A percentile compares a stretch with the other conserved stretches of the same genome.
Evolutionary conservation across 1,140 invertebrate genomes (phyloP).

Genomic region (Thrips palmi): DNA sequence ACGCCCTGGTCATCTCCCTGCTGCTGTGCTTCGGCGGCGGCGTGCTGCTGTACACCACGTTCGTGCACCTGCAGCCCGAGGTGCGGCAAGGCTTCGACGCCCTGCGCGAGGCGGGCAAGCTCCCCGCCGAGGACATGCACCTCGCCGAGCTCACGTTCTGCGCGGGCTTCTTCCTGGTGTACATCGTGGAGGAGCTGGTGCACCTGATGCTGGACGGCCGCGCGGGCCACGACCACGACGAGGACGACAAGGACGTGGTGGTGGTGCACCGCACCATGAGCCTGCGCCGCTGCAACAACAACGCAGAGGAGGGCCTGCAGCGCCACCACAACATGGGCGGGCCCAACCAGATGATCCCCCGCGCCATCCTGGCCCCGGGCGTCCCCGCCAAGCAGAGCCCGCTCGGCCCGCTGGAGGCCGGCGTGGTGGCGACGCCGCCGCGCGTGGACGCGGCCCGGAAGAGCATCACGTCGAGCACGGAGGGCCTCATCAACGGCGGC

Average conservation of each 20-base stretch:
- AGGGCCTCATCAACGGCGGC: slow-evolving; percentile 15
- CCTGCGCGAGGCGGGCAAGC: slow-evolving; percentile 21
- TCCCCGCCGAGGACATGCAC: slow-evolving; percentile 22
- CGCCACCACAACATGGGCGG: slow-evolving; percentile 13
- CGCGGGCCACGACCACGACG: slow-evolving; percentile 12
- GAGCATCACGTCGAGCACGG: slow-evolving; percentile 17
- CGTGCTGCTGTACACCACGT: slow-evolving; percentile 56
- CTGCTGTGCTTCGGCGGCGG: slow-evolving; percentile 64
- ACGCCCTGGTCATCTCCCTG: slow-evolving; percentile 34
- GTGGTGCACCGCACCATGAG: slow-evolving; percentile 35
- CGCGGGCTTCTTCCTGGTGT: slow-evolving; percentile 52
- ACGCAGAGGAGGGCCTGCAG: slow-evolving; percentile 14
- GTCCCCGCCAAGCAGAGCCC: slow-evolving; percentile 4
- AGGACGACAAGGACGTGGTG: slow-evolving; percentile 25
- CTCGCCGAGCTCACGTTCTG: slow-evolving; percentile 47
- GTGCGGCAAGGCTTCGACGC: slow-evolving; percentile 34
- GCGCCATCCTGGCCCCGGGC: slow-evolving; percentile 12
- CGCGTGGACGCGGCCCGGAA: slow-evolving; percentile 1
- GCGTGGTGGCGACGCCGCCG: slow-evolving; percentile 3
- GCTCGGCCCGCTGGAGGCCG: neutral
- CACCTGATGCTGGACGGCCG: slow-evolving; percentile 33
- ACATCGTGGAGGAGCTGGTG: slow-evolving; percentile 49
- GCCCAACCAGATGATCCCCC: slow-evolving; percentile 17
- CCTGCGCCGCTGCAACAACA: slow-evolving; percentile 29
- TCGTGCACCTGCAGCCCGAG: slow-evolving; percentile 60